These are phyloP conservation scores for Sciurus niger DNA, from an alignment of 2,113 vertebrate genomes.

Conservation along the genomic window DNA sequence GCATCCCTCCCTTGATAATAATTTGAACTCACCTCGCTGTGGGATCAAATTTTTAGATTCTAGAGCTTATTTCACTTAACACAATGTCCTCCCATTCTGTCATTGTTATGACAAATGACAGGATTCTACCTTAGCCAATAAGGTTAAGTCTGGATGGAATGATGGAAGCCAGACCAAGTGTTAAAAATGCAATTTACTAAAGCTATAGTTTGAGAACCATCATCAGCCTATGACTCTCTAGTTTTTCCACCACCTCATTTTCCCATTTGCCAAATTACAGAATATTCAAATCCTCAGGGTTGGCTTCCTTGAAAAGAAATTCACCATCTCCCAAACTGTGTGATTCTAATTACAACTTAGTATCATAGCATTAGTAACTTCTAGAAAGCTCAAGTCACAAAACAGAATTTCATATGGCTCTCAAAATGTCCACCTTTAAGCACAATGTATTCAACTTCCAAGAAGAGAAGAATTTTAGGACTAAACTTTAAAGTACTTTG, in stretches of 20 bases:
- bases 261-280: slow-evolving; percentile 61
- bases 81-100: no score
- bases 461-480: slow-evolving; percentile 11
- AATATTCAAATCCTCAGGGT: slow-evolving; percentile 8
- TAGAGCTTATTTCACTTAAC: background rate
- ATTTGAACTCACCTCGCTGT: background rate
- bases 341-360: slow-evolving; percentile 55
- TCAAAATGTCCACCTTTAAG: slow-evolving; percentile 10
- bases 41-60: background rate
- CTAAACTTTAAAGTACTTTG: slow-evolving; percentile 14
- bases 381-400: slow-evolving; percentile 20
- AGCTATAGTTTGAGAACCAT: slow-evolving; percentile 38
- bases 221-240: background rate
- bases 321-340: slow-evolving; percentile 23
- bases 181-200: slow-evolving; percentile 51
- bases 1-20: no score
- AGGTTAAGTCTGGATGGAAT: slow-evolving; percentile 15
- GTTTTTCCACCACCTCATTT: slow-evolving; percentile 52
- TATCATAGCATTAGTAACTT: background rate
- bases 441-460: background rate
- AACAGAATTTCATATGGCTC: slow-evolving; percentile 21
- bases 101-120: background rate
- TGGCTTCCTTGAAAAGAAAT: slow-evolving; percentile 24
- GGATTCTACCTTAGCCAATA: background rate
- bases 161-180: slow-evolving; percentile 28